These are phyloP conservation scores for Aspiorhynchus laticeps DNA, from an alignment of 2,113 vertebrate species.

Conservation along the genomic window DNA sequence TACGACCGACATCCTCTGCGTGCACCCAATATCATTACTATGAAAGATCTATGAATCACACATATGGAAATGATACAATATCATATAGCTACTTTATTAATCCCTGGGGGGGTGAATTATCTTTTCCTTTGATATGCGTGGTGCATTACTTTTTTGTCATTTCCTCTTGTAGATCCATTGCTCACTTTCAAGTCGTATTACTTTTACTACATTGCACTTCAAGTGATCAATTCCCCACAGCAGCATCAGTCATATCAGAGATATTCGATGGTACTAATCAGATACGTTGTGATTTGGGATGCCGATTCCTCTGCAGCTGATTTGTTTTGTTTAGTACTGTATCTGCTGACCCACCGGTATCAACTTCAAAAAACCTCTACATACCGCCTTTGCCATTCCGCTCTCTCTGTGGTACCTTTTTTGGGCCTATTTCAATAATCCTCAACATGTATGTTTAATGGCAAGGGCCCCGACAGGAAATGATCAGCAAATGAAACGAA, in stretches of 20 bases:
- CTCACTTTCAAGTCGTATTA: conserved; percentile 25
- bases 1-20: background rate
- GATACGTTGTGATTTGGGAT: background rate
- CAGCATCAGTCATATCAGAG: conserved; percentile 20
- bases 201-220: conserved; percentile 20
- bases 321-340: background rate
- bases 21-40: conserved; percentile 31
- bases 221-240: background rate
- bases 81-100: conserved; percentile 37
- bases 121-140: conserved; percentile 15
- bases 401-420: conserved; percentile 78
- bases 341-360: background rate
- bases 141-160: conserved; percentile 14
- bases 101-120: conserved; percentile 24
- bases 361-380: background rate
- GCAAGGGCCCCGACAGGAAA: conserved; percentile 89
- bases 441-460: conserved; percentile 92
- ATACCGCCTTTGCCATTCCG: conserved; percentile 54
- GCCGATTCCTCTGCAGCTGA: background rate
- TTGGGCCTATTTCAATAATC: conserved; percentile 78
- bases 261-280: background rate
- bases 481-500: conserved; percentile 89
- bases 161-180: conserved; percentile 29
- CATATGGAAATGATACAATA: conserved; percentile 36
- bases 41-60: conserved; percentile 40